Evolutionary conservation across 2,113 vertebrate species (phyloP).

Genomic region (Neodon shergylaensis): DNA sequence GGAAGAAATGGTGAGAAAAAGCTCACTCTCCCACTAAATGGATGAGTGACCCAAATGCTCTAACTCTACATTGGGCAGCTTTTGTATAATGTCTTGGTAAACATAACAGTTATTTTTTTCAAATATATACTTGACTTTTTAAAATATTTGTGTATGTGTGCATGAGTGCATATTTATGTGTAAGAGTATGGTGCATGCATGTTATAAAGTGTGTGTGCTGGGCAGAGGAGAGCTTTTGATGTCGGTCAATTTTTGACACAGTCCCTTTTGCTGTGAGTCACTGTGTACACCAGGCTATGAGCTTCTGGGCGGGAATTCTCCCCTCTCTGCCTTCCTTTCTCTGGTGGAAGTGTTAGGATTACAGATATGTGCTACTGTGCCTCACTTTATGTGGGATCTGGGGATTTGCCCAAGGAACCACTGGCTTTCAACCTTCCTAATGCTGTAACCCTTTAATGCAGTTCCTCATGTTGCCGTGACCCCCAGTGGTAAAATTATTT

Average conservation of each 20-base stretch:
- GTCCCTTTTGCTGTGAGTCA: not conserved
- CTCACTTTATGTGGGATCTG: not conserved
- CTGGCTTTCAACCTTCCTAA: not conserved
- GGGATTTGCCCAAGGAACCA: not conserved
- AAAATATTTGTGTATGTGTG: not conserved
- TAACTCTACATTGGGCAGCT: not conserved
- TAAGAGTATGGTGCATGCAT: not conserved
- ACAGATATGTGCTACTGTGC: not conserved
- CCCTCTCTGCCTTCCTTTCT: not conserved
- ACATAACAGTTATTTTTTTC: not conserved
- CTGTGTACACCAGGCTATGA: not conserved
- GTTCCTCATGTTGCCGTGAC: not conserved
- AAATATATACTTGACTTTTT: not conserved
- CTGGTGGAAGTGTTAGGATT: not conserved
- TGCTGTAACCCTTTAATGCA: not conserved
- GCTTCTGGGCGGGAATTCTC: not conserved
- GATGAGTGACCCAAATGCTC: not conserved
- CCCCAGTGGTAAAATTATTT: not conserved
- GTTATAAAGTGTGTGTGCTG: not conserved
- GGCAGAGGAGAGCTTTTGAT: not conserved
- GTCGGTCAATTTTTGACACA: not conserved
- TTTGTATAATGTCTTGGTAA: constrained; percentile 24
- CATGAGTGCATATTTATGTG: not conserved
- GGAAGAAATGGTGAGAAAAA: constrained; percentile 40
- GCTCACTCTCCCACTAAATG: not conserved